Percentiles rank a stretch among this genome's conserved stretches.
Conservation (phyloP, 2,888 invertebrate species). For the Orthosia cruda region DNA sequence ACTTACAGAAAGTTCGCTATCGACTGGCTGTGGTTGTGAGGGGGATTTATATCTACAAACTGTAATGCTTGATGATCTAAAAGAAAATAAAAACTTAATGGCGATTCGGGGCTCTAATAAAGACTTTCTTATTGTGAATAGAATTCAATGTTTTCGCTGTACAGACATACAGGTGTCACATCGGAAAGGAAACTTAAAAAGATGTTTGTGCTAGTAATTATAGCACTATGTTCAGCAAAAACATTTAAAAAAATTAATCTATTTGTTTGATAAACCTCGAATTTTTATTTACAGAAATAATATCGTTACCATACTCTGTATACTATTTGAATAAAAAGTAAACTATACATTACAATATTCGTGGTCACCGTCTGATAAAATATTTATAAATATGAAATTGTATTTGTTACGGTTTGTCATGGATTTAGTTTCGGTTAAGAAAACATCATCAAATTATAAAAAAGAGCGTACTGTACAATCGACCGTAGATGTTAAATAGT, state of each 20-base stretch:
- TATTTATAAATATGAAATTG: slow-evolving; percentile 47
- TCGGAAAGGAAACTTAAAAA: slow-evolving; percentile 49
- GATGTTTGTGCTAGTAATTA: slow-evolving; percentile 39
- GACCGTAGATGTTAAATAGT: slow-evolving; percentile 38
- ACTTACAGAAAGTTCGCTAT: slow-evolving; percentile 59
- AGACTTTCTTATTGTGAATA: slow-evolving; percentile 29
- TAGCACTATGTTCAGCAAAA: slow-evolving; percentile 63
- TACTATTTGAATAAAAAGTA: slow-evolving; percentile 37
- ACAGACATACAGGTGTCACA: slow-evolving; percentile 44
- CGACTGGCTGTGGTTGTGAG: slow-evolving; percentile 37
- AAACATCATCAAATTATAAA: slow-evolving; percentile 56
- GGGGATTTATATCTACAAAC: slow-evolving; percentile 53
- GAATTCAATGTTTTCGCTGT: slow-evolving; percentile 41
- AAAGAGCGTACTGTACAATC: slow-evolving; percentile 37
- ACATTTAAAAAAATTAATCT: slow-evolving; percentile 37
- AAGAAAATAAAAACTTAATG: slow-evolving; percentile 44
- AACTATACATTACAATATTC: slow-evolving; percentile 27
- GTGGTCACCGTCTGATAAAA: slow-evolving; percentile 45
- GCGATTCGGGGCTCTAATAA: slow-evolving; percentile 39
- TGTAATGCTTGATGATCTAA: slow-evolving; percentile 48
- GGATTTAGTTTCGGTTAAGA: slow-evolving; percentile 61
- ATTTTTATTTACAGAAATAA: slow-evolving; percentile 61
- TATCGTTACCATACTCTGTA: slow-evolving; percentile 44
- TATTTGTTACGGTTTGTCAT: slow-evolving; percentile 63
- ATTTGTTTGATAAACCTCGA: slow-evolving; percentile 41